Conservation (phyloP, 2,888 invertebrate genomes). For the Antitype chi region DNA sequence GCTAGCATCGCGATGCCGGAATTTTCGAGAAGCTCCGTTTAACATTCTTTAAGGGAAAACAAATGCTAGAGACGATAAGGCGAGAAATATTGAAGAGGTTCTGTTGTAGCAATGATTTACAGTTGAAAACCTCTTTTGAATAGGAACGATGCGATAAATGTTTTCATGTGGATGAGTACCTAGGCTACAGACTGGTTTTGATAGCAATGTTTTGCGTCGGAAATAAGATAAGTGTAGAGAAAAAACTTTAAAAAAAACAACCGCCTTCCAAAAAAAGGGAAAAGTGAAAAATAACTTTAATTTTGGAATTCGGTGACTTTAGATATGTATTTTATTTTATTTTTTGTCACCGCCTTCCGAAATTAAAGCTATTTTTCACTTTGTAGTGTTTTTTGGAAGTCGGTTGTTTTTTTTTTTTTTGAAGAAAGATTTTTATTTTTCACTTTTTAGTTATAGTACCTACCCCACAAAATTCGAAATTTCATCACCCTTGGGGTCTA, state of each 20-base stretch:
- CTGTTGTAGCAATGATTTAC: slow-evolving; percentile 23
- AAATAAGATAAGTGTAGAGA: background rate
- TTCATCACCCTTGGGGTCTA: no score
- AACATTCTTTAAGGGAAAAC: slow-evolving; percentile 31
- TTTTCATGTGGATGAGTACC: slow-evolving; percentile 21
- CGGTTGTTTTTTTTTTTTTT: no score
- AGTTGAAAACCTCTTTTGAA: slow-evolving; percentile 36
- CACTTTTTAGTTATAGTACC: no score
- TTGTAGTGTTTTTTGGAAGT: no score
- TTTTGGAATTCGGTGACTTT: no score
- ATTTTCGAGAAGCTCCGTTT: background rate
- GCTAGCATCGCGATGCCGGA: background rate
- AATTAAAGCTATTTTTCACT: no score
- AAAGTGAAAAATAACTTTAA: no score
- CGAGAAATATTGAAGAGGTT: slow-evolving; percentile 27
- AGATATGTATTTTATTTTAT: no score
- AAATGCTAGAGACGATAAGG: slow-evolving; percentile 24
- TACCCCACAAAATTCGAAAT: no score
- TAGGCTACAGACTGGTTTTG: slow-evolving; percentile 10
- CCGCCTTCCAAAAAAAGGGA: no score
- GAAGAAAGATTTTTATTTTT: no score
- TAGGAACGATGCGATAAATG: slow-evolving; percentile 7
- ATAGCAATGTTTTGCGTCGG: background rate
- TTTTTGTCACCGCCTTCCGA: no score
- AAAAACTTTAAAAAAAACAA: background rate